Evolutionary conservation across 2,113 vertebrate genomes (phyloP), one percentile per base, ranked within the genome.

Genomic region (Falco punctatus): DNA sequence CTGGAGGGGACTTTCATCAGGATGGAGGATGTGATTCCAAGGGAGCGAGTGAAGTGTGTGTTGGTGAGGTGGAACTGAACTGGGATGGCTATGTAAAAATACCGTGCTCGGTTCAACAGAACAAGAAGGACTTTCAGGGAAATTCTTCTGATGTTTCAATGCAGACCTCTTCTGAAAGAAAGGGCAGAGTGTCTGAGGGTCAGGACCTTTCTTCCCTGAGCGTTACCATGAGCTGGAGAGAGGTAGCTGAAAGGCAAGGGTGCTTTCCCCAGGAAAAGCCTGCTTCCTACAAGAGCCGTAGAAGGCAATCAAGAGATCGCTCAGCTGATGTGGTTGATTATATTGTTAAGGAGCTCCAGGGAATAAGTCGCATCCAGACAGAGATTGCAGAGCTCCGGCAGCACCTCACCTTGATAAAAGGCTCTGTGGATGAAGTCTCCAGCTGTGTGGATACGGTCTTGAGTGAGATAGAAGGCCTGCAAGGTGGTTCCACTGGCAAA

Each of bases 341-440:
- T 86, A 99, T 99, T 78, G 98, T 99, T 30, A 99, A 99, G 96
- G 99, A 99, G 88, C 97, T 99, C 17, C 98, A 98, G 84, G 99
- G 99, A n/a, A 99, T 99, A 93, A 99, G 99, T 94, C 98, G 98
- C 88, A 99, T 99, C 93, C 99, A 99, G 96, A 98, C 98, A 8
- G 99, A 99, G 98, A 99, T 99, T 86, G 99, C 99, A 10, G 99
- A 99, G 94, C 98, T 99, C 83, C 98, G 98, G 69, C 98, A 99
- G 95, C 99, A 99, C 91, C 97, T 99, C 93, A 98, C 97, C n/a
- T 98, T 99, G 89, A 99, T 99, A 66, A 98, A 98, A 59, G 99
- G 99, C 30, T 99, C 99, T 16, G 99, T 99, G 78, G 99, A 99
- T 84, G 99, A 99, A 96, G 99, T 99, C 17, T 99, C 99, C 51